phyloP scores from a whole-genome alignment of 2,797 vertebrate species.

The Chloroceryle inda region DNA sequence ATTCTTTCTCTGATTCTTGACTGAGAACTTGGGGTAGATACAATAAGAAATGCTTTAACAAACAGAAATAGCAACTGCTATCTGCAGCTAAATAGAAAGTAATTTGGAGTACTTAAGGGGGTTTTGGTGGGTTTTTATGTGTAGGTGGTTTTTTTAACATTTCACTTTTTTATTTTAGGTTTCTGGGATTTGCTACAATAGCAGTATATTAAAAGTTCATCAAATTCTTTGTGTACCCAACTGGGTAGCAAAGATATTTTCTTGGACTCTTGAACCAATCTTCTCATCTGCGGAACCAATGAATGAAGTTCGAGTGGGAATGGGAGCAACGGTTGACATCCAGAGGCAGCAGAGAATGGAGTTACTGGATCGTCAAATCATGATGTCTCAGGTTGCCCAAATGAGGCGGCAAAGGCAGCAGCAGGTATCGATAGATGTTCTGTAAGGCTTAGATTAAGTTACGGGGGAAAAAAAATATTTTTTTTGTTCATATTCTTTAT shows the following conservation, averaged over 20 bases:
- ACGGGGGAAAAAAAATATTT: neutral
- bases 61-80: neutral
- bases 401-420: constrained; percentile 86
- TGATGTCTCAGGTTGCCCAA: constrained; percentile 92
- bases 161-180: constrained; percentile 81
- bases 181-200: constrained; percentile 89
- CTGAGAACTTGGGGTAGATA: neutral
- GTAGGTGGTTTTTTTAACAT: neutral
- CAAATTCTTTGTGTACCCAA: constrained; percentile 85
- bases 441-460: neutral
- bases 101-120: neutral
- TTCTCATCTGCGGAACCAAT: constrained; percentile 89
- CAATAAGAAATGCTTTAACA: neutral
- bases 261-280: constrained; percentile 88
- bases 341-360: constrained; percentile 97
- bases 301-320: constrained; percentile 89
- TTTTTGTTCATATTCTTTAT: neutral
- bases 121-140: neutral
- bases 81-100: neutral
- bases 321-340: constrained; percentile 97
- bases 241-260: constrained; percentile 86
- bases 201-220: constrained; percentile 84
- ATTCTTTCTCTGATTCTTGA: neutral
- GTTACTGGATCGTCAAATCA: constrained; percentile 91
- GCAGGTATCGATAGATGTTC: constrained; percentile 72